A percentile compares a stretch with the other conserved stretches of the same genome.
phyloP scores from a whole-genome alignment of 2,113 vertebrate genomes.

The Smithornis capensis region DNA sequence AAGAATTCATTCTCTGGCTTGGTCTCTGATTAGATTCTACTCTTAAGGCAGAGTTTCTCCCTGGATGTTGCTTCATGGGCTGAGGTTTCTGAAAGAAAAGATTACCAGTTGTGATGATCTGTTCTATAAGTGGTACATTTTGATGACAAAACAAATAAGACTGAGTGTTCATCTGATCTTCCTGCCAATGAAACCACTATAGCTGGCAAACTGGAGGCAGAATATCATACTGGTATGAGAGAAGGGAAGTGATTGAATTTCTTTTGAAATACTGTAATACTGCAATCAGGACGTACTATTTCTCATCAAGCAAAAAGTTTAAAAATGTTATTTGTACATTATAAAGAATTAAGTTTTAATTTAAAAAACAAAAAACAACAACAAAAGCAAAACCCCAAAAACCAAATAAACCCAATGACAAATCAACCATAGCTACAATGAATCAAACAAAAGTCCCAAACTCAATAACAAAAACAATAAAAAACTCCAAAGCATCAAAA shows the following conservation, averaged over 20 bases:
- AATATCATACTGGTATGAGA: not conserved
- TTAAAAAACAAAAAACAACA: not conserved
- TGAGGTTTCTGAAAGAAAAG: not conserved
- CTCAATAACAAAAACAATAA: fast-evolving
- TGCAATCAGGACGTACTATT: not conserved
- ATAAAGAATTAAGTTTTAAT: not conserved
- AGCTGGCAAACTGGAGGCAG: not conserved
- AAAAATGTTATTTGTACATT: not conserved
- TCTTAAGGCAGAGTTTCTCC: not conserved
- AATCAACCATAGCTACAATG: not conserved
- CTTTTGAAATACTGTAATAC: not conserved
- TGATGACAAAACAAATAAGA: not conserved
- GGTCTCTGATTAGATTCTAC: slow-evolving; percentile 11
- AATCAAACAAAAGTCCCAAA: not conserved
- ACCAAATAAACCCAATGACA: not conserved
- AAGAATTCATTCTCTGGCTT: slow-evolving; percentile 20
- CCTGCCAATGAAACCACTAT: not conserved
- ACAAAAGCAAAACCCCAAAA: not conserved
- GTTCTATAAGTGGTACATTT: not conserved
- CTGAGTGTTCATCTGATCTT: not conserved
- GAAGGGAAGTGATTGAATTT: not conserved
- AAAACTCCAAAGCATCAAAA: fast-evolving
- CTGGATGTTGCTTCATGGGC: not conserved
- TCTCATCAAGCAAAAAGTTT: not conserved
- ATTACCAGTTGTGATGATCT: not conserved